Evolutionary conservation across 2,797 vertebrate genomes (phyloP).

Genomic region (Synaphobranchus kaupii): DNA sequence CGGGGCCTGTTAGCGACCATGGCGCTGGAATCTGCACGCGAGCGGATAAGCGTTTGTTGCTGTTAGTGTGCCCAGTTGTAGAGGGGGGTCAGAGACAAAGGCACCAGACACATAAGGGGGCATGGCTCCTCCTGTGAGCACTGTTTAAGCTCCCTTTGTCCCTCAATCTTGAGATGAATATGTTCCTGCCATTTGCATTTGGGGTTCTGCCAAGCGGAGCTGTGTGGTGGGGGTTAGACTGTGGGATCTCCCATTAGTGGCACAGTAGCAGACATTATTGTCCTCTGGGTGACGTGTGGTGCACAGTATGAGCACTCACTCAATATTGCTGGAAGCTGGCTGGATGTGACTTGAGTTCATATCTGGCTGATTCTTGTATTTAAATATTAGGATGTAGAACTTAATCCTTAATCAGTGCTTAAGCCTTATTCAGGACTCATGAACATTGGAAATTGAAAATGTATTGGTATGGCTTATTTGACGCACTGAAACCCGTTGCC

Average conservation of each 20-base stretch:
- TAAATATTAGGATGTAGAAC: not conserved
- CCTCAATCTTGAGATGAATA: not conserved
- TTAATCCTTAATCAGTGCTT: not conserved
- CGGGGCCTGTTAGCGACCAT: not conserved
- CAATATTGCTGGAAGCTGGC: not conserved
- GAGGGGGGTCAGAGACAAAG: constrained; percentile 14
- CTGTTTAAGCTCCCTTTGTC: not conserved
- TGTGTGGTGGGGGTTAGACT: not conserved
- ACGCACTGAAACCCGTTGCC: not conserved
- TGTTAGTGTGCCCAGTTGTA: not conserved
- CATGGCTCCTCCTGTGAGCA: not conserved
- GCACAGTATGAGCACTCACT: not conserved
- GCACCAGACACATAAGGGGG: not conserved
- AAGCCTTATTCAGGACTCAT: not conserved
- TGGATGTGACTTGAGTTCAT: not conserved
- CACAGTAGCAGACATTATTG: not conserved
- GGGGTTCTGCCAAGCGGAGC: not conserved
- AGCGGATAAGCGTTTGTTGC: not conserved
- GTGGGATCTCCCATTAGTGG: not conserved
- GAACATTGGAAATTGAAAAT: not conserved
- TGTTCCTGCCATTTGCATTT: not conserved
- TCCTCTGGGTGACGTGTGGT: not conserved
- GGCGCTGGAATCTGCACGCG: not conserved
- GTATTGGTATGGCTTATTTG: not conserved
- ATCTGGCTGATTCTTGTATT: not conserved